Evolutionary conservation across 2,888 invertebrate genomes (phyloP), one percentile per base, ranked within the genome.

Genomic region (Coleophora deauratella): DNA sequence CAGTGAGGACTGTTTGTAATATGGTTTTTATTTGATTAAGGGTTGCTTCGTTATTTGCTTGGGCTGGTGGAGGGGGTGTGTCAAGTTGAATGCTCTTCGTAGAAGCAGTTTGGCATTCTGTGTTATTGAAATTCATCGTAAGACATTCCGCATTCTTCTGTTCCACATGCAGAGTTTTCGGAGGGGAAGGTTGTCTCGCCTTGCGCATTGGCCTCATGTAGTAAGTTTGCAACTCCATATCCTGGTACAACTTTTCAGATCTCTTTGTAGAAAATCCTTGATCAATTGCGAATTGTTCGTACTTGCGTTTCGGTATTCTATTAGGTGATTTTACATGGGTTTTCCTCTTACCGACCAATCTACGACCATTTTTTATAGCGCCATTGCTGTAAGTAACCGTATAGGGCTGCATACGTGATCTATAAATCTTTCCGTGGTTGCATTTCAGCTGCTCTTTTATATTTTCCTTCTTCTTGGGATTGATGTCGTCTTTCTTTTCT

Each of bases 1-100:
- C 79, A 9, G 62, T 58, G 32, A 84, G 50, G 7, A 84, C 80
- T 0, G 74, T 65, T 49, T 80, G 74, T 30, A 84, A 53, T 43
- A 82, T 79, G 47, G 38, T 61, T 52, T 81, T 82, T 37, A 82
- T 82, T 59, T 82, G 75, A 48, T 72, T 68, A 13, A 84, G 55
- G 7, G 76, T 74, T 6, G 21, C 6, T 11, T 53, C 55, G 48
- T 76, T 73, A 11, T 79, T 76, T 59, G 71, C 78, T 34, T 58
- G 61, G 12, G 68, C 62, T 8, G 45, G 46, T 9, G 31, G 27
- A 11, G 38, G 35, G 13, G 27, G 27, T 8, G 9, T 31, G 10
- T 55, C 53, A 15, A 57, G 42, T 44, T 63, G 59, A 6, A 55
- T 47, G 27, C 46, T 52, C 37, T 56, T 54, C 2, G 49, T 51